These are phyloP conservation scores for Patella ulyssiponensis DNA, from an alignment of 2,888 invertebrate species.

Conservation along the genomic window DNA sequence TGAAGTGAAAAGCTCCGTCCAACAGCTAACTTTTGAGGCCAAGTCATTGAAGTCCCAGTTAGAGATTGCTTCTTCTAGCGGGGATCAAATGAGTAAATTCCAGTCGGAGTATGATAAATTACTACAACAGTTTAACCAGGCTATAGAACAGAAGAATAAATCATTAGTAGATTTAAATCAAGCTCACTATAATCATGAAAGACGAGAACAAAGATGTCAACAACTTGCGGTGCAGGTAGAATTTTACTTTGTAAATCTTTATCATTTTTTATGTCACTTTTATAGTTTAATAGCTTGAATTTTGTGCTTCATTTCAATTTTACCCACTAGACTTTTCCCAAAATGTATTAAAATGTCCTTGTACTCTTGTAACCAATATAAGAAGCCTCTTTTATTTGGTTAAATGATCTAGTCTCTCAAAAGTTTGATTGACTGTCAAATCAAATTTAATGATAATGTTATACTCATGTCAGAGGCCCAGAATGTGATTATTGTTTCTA, in stretches of 20 bases:
- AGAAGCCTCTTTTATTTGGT: too few species aligned
- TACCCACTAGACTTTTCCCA: too few species aligned
- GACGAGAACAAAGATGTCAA: conserved; percentile 61
- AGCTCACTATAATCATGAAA: conserved; percentile 52
- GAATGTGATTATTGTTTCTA: too few species aligned
- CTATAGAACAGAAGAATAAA: conserved; percentile 59
- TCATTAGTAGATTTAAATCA: conserved; percentile 55
- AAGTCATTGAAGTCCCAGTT: conserved; percentile 52
- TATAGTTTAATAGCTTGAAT: too few species aligned
- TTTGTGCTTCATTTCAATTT: too few species aligned
- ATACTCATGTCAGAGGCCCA: too few species aligned
- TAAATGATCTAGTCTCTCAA: too few species aligned
- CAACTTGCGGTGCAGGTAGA: conserved; percentile 65
- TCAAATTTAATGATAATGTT: too few species aligned
- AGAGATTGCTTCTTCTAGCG: conserved; percentile 42
- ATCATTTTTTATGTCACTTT: too few species aligned
- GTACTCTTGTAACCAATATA: too few species aligned
- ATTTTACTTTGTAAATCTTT: neutral
- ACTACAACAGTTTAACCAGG: conserved; percentile 56
- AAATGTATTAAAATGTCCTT: too few species aligned
- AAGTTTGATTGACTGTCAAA: too few species aligned
- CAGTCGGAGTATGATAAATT: conserved; percentile 56
- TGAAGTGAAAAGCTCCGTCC: conserved; percentile 33
- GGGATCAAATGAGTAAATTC: conserved; percentile 43
- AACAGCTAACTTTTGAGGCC: conserved; percentile 57